phyloP scores from a whole-genome alignment of 2,888 invertebrate species.

The Epirrhoe tristata region DNA sequence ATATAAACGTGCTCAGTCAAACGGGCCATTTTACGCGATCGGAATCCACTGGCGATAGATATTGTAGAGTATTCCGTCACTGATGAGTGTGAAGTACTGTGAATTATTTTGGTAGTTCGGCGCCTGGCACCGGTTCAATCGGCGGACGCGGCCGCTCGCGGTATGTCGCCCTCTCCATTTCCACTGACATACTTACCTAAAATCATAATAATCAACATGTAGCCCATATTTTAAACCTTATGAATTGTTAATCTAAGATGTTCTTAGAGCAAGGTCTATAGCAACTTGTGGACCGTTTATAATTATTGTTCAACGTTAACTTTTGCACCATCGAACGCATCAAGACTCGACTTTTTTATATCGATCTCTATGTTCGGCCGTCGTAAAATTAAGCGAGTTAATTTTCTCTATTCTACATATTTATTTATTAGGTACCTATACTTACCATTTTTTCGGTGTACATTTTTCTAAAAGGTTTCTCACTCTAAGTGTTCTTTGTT shows the following conservation, averaged over 20 bases:
- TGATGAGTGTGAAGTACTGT: constrained; percentile 63
- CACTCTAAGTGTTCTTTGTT: too few species aligned
- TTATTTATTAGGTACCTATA: too few species aligned
- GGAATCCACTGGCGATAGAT: constrained; percentile 57
- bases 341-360: neutral
- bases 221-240: neutral
- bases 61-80: constrained; percentile 54
- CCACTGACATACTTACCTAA: constrained; percentile 56
- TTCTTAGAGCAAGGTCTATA: neutral
- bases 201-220: neutral
- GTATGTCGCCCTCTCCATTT: constrained; percentile 59
- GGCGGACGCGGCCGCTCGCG: constrained; percentile 53
- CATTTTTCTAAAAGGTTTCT: too few species aligned
- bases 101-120: constrained; percentile 77
- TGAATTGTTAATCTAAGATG: neutral
- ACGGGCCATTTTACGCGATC: constrained; percentile 34
- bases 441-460: too few species aligned
- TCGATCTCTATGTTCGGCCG: neutral
- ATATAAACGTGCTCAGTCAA: constrained; percentile 5
- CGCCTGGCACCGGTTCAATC: constrained; percentile 78
- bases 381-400: neutral
- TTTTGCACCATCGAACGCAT: neutral
- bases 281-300: neutral
- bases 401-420: neutral
- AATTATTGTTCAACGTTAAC: neutral